Conservation (phyloP, 2,888 invertebrate genomes). For the Noctua comes region DNA sequence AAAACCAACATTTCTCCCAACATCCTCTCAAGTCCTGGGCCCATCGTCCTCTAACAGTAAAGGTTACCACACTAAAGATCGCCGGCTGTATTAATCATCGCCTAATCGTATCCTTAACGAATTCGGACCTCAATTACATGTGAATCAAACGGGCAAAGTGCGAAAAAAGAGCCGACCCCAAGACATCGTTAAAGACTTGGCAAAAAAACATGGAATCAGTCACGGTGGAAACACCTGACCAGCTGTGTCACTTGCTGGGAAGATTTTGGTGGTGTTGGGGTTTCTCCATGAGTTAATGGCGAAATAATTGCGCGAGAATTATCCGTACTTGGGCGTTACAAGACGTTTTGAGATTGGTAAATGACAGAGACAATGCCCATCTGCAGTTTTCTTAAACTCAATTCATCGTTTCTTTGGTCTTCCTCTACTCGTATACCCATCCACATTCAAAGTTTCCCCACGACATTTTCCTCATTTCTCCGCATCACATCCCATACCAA, state of each 20-base stretch:
- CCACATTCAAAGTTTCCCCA: too few species aligned
- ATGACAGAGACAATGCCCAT: background rate
- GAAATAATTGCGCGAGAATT: slow-evolving; percentile 16
- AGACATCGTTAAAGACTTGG: slow-evolving; percentile 81
- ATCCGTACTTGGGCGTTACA: background rate
- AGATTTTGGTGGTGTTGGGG: slow-evolving; percentile 19
- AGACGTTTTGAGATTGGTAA: background rate
- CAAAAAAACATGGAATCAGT: slow-evolving; percentile 82
- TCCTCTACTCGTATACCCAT: too few species aligned
- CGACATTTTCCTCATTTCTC: too few species aligned
- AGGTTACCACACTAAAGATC: slow-evolving; percentile 59
- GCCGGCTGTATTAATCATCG: slow-evolving; percentile 84
- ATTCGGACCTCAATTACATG: slow-evolving; percentile 87
- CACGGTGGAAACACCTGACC: slow-evolving; percentile 69
- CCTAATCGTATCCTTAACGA: slow-evolving; percentile 89
- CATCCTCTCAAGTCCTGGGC: background rate
- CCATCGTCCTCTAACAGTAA: slow-evolving; percentile 30
- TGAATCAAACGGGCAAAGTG: slow-evolving; percentile 84
- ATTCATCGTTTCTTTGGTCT: too few species aligned
- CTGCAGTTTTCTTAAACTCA: background rate
- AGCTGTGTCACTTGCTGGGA: slow-evolving; percentile 54
- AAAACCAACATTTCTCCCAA: background rate
- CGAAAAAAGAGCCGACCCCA: slow-evolving; percentile 81
- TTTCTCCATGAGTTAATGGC: slow-evolving; percentile 15
- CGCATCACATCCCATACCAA: too few species aligned